phyloP scores from a whole-genome alignment of 1,140 invertebrate genomes.

The Bombus polaris region DNA sequence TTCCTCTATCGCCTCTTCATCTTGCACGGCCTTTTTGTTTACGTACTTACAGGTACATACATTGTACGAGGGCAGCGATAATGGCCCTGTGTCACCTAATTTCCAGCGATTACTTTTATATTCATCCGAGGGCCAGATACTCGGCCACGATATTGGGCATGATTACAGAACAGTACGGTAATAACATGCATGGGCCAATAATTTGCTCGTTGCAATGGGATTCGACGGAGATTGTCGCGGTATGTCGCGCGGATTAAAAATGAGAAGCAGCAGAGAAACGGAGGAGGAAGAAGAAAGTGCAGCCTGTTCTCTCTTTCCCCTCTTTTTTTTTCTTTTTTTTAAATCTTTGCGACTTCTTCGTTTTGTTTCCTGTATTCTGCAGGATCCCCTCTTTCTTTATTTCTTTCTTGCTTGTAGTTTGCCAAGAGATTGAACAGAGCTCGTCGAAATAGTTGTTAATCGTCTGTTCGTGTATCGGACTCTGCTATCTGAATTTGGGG shows the following conservation, averaged over 20 bases:
- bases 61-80: constrained; percentile 29
- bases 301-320: neutral
- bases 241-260: constrained; percentile 14
- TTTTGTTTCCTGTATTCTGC: neutral
- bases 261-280: too few species aligned
- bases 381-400: neutral
- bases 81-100: constrained; percentile 47
- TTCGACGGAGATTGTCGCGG: constrained; percentile 12
- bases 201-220: constrained; percentile 21
- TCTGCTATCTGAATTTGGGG: neutral
- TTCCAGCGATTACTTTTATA: constrained; percentile 43
- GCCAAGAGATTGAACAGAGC: neutral
- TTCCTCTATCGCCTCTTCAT: too few species aligned
- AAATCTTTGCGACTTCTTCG: neutral
- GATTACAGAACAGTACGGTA: constrained; percentile 46
- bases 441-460: neutral
- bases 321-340: neutral
- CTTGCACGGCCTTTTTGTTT: neutral
- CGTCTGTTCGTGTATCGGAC: neutral
- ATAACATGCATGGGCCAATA: constrained; percentile 23
- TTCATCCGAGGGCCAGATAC: neutral
- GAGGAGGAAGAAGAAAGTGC: too few species aligned
- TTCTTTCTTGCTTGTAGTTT: neutral
- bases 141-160: constrained; percentile 17
- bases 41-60: neutral